phyloP scores from a whole-genome alignment of 2,113 vertebrate genomes.

The Lethenteron camtschaticum region DNA sequence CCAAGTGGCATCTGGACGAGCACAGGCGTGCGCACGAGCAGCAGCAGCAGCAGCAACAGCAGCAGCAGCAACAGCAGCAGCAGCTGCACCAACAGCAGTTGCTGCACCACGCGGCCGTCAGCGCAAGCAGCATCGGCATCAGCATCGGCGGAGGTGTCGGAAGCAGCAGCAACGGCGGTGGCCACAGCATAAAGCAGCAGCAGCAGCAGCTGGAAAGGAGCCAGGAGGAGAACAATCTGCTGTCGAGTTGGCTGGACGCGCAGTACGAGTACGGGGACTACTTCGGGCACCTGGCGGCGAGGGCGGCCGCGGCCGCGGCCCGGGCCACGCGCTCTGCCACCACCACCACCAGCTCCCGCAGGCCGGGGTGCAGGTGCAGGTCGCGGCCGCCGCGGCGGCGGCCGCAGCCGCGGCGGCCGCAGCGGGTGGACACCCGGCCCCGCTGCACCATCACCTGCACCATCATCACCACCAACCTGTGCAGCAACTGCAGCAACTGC shows the following conservation, averaged over 20 bases:
- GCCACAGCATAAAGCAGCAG: neutral
- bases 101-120: neutral
- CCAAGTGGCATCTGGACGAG: conserved; percentile 4
- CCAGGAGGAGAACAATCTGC: neutral
- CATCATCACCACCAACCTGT: too few relatives aligned
- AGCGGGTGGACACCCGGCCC: too few relatives aligned
- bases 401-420: neutral
- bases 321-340: neutral
- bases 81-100: neutral
- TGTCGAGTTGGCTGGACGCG: conserved; percentile 1
- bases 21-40: conserved; percentile 2
- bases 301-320: neutral
- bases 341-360: neutral
- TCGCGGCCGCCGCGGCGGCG: neutral
- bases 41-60: neutral
- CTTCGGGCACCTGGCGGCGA: conserved; percentile 1
- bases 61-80: neutral
- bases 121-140: neutral
- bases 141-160: neutral
- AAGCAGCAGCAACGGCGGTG: conserved; percentile 2
- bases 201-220: neutral
- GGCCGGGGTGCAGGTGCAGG: neutral
- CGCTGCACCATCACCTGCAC: too few relatives aligned
- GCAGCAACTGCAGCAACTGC: too few relatives aligned
- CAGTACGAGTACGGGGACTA: conserved; percentile 5